Percentiles rank a stretch among this genome's conserved stretches.
Conservation (phyloP, 2,888 invertebrate genomes). For the Leptinotarsa haldemani region DNA sequence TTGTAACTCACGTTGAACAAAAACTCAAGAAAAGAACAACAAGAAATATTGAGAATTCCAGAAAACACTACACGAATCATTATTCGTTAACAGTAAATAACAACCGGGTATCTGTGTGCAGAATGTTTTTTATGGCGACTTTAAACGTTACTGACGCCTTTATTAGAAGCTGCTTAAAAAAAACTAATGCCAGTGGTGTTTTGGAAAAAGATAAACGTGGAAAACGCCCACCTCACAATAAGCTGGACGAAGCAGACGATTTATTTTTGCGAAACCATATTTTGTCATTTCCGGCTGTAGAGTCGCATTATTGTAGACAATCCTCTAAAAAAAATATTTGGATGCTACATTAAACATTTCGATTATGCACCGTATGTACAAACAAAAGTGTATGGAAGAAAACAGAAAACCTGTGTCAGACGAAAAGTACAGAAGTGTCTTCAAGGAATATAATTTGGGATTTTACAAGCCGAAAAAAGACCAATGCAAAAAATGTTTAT, state of each 20-base stretch:
- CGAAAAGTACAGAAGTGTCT: slow-evolving; percentile 33
- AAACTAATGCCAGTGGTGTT: slow-evolving; percentile 39
- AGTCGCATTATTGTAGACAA: slow-evolving; percentile 50
- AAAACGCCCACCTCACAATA: slow-evolving; percentile 37
- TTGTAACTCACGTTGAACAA: slow-evolving; percentile 17
- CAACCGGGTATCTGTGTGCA: slow-evolving; percentile 32
- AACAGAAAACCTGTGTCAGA: slow-evolving; percentile 37
- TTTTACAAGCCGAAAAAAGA: slow-evolving; percentile 42
- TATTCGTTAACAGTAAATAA: slow-evolving; percentile 44
- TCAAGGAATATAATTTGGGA: slow-evolving; percentile 48
- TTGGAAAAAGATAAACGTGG: slow-evolving; percentile 48
- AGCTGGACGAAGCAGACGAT: slow-evolving; percentile 35
- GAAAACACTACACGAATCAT: slow-evolving; percentile 36
- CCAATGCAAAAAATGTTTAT: too few species aligned
- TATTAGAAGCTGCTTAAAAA: slow-evolving; percentile 45
- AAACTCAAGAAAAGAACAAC: slow-evolving; percentile 10
- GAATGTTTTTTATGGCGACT: slow-evolving; percentile 47
- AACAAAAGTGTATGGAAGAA: slow-evolving; percentile 37
- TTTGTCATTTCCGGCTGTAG: slow-evolving; percentile 46
- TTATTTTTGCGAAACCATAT: slow-evolving; percentile 41
- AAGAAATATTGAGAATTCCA: slow-evolving; percentile 44
- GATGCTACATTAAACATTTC: slow-evolving; percentile 44
- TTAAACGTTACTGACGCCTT: slow-evolving; percentile 47
- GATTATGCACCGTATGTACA: slow-evolving; percentile 42
- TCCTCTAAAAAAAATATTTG: slow-evolving; percentile 19